A percentile compares a stretch with the other conserved stretches of the same genome.
These are phyloP conservation scores for Percopsis transmontana DNA, from an alignment of 2,113 vertebrate genomes.

Conservation along the genomic window DNA sequence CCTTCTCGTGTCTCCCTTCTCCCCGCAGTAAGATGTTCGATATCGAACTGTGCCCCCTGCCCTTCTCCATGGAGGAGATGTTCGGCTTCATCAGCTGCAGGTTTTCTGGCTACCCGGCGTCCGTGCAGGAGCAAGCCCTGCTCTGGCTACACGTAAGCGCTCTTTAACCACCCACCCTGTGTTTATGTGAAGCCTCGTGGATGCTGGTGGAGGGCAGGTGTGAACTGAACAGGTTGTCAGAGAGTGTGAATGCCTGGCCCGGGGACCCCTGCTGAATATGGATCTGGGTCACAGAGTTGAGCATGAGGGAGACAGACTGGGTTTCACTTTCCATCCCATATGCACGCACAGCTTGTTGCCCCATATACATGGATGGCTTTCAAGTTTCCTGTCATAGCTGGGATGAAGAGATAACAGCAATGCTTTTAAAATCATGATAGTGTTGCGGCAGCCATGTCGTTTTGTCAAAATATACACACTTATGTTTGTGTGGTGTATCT, in stretches of 20 bases:
- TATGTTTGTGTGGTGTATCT: neutral
- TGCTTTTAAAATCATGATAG: conserved; percentile 24
- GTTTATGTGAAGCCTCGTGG: conserved; percentile 47
- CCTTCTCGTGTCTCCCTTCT: conserved; percentile 20
- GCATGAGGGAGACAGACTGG: conserved; percentile 43
- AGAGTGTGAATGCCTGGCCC: conserved; percentile 56
- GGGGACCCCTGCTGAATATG: conserved; percentile 66
- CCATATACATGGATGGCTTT: conserved; percentile 51
- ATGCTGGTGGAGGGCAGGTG: conserved; percentile 60
- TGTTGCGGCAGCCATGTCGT: too few species aligned
- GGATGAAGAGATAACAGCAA: conserved; percentile 49
- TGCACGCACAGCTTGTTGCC: conserved; percentile 57
- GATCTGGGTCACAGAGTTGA: conserved; percentile 74
- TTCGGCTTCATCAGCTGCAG: conserved; percentile 98
- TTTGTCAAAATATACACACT: neutral
- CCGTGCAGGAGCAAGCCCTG: conserved; percentile 96
- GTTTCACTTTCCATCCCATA: conserved; percentile 53
- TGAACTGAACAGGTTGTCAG: conserved; percentile 73
- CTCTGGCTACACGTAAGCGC: conserved; percentile 96
- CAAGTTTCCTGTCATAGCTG: conserved; percentile 55
- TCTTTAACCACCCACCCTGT: conserved; percentile 4
- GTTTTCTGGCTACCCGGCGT: conserved; percentile 96
- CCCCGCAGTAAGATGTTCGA: conserved; percentile 97
- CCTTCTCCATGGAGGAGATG: conserved; percentile 99
- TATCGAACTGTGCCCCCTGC: conserved; percentile 95